A percentile compares a stretch with the other conserved stretches of the same genome.
These are phyloP conservation scores for Hydrozoanthus gracilis DNA, from an alignment of 92 coral and sea anemone species.

Conservation along the genomic window DNA sequence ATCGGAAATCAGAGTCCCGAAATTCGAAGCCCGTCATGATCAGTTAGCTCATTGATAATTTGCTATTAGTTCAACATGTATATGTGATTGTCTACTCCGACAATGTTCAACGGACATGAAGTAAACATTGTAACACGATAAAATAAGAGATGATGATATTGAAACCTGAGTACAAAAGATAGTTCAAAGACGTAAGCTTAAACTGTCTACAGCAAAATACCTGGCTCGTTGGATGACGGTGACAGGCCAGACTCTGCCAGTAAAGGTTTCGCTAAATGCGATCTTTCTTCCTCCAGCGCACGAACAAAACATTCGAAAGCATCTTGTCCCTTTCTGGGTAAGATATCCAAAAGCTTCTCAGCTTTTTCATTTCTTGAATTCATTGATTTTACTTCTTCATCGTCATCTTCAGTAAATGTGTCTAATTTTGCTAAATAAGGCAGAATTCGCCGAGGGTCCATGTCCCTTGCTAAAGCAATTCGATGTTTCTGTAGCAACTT, in stretches of 20 bases:
- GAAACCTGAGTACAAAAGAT: too few relatives aligned
- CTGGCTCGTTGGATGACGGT: neutral
- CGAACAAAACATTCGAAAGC: constrained; percentile 68
- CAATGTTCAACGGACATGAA: too few relatives aligned
- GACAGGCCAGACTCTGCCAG: constrained; percentile 50
- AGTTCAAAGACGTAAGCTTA: neutral
- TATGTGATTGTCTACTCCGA: too few relatives aligned
- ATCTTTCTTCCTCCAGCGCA: constrained; percentile 50
- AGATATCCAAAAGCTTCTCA: constrained; percentile 56
- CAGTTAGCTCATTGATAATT: too few relatives aligned
- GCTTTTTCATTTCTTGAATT: constrained; percentile 47
- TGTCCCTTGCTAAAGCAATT: constrained; percentile 54
- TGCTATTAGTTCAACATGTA: too few relatives aligned
- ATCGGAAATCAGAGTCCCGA: too few relatives aligned
- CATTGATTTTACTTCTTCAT: constrained; percentile 61
- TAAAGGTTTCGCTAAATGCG: constrained; percentile 56
- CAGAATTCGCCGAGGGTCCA: constrained; percentile 67
- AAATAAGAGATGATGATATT: too few relatives aligned
- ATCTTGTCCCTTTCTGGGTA: constrained; percentile 58
- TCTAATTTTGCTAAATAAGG: constrained; percentile 43
- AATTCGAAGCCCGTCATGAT: too few relatives aligned
- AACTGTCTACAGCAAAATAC: constrained; percentile 1
- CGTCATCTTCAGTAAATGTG: constrained; percentile 53
- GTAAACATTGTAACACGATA: too few relatives aligned
- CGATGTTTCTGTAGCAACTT: constrained; percentile 61